Conservation (phyloP, 2,797 vertebrate genomes). For the Rhinella marina region DNA sequence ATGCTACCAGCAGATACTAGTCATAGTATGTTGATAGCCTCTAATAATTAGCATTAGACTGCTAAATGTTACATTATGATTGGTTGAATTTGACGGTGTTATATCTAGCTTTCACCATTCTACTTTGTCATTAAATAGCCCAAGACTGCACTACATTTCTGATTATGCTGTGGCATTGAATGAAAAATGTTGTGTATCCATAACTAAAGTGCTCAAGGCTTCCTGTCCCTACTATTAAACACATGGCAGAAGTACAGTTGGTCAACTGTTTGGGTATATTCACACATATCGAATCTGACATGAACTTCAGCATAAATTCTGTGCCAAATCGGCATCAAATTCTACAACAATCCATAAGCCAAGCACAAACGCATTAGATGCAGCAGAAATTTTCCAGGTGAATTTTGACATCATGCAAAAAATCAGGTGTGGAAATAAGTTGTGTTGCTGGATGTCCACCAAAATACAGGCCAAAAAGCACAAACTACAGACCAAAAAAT, state of each 20-base stretch:
- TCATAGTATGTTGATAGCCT: background rate
- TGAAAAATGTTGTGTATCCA: background rate
- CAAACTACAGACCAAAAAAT: background rate
- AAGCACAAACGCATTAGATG: too few species aligned
- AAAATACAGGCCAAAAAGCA: background rate
- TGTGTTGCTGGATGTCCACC: too few species aligned
- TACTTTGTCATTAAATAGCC: constrained; percentile 11
- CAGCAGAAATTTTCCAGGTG: too few species aligned
- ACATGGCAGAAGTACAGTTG: background rate
- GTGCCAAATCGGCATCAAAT: too few species aligned
- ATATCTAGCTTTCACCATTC: background rate
- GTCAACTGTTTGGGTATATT: background rate
- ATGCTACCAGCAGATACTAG: background rate
- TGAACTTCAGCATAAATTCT: too few species aligned
- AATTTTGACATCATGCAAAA: too few species aligned
- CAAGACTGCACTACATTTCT: background rate
- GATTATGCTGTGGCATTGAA: background rate
- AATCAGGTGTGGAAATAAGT: too few species aligned
- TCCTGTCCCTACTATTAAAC: background rate
- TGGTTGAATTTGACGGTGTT: background rate
- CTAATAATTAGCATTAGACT: background rate
- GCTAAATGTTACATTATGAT: background rate
- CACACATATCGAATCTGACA: too few species aligned
- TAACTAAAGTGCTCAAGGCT: background rate
- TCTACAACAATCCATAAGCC: too few species aligned